phyloP scores from a whole-genome alignment of 2,888 invertebrate species.

The Hyposoter dolosus region DNA sequence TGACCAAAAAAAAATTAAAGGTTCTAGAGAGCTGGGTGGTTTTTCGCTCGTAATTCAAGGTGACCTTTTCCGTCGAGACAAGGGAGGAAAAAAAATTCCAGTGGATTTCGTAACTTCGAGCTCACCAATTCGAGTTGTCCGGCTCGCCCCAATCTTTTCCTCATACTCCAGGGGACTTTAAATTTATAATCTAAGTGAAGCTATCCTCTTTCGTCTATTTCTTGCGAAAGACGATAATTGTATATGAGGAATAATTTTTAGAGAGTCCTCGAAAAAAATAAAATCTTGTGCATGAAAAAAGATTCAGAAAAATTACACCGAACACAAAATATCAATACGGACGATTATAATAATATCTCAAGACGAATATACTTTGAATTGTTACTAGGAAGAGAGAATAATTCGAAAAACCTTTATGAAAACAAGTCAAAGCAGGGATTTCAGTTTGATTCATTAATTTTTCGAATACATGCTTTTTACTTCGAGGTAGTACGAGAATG shows the following conservation, averaged over 20 bases:
- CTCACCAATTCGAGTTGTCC: constrained; percentile 35
- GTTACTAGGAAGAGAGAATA: background rate
- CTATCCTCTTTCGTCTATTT: constrained; percentile 7
- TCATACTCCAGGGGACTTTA: background rate
- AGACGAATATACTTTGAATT: background rate
- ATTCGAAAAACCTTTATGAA: background rate
- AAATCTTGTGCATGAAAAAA: background rate
- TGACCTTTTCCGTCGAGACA: constrained; percentile 42
- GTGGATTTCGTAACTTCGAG: constrained; percentile 17
- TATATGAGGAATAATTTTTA: constrained; percentile 18
- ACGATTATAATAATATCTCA: too few relatives aligned
- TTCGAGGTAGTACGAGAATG: background rate
- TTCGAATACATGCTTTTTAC: background rate
- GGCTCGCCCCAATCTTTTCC: constrained; percentile 12
- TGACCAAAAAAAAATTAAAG: constrained; percentile 51
- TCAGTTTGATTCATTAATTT: background rate
- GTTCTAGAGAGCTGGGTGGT: constrained; percentile 12
- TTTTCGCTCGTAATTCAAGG: constrained; percentile 32
- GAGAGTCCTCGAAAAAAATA: background rate
- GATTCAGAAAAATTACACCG: background rate
- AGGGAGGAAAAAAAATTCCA: constrained; percentile 20
- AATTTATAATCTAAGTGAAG: constrained; percentile 41
- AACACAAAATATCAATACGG: too few relatives aligned
- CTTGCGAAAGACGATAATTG: constrained; percentile 14
- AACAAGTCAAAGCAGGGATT: background rate